A percentile compares a stretch with the other conserved stretches of the same genome.
These are phyloP conservation scores for Trigoniulus corallinus DNA, from an alignment of 1,140 invertebrate species.

Conservation along the genomic window DNA sequence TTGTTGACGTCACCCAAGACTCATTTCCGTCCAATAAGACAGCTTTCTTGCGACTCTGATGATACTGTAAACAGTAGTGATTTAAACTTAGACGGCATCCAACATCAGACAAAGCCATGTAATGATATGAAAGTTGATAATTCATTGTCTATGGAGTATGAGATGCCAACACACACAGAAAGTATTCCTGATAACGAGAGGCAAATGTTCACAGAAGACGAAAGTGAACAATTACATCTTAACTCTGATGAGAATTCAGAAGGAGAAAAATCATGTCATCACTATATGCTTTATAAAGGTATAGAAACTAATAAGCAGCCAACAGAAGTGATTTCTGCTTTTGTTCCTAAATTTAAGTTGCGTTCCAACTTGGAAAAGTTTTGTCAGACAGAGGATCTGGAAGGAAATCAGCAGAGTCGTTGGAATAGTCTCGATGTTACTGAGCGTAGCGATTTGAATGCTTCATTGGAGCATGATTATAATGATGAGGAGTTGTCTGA, in stretches of 20 bases:
- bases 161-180: neutral
- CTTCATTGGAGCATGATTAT: slow-evolving; percentile 5
- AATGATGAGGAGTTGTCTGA: slow-evolving; percentile 6
- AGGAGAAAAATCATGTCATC: slow-evolving; percentile 27
- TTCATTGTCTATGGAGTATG: slow-evolving; percentile 9
- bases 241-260: slow-evolving; percentile 18
- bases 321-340: too few species aligned
- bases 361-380: slow-evolving; percentile 34
- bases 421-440: slow-evolving; percentile 9
- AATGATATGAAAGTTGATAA: too few species aligned
- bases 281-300: slow-evolving; percentile 35
- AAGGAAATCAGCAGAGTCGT: too few species aligned
- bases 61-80: too few species aligned
- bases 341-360: slow-evolving; percentile 35
- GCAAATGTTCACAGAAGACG: neutral
- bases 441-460: neutral
- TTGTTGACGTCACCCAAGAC: slow-evolving; percentile 48
- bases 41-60: slow-evolving; percentile 20
- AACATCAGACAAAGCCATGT: too few species aligned
- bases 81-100: too few species aligned
- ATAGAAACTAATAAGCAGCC: slow-evolving; percentile 19
- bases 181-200: neutral
- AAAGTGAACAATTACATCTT: neutral
- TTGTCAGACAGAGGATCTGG: slow-evolving; percentile 33
- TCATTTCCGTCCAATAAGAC: slow-evolving; percentile 55